A percentile compares a stretch with the other conserved stretches of the same genome.
Evolutionary conservation across 2,113 vertebrate genomes (phyloP).

Genomic region (Carollia perspicillata): DNA sequence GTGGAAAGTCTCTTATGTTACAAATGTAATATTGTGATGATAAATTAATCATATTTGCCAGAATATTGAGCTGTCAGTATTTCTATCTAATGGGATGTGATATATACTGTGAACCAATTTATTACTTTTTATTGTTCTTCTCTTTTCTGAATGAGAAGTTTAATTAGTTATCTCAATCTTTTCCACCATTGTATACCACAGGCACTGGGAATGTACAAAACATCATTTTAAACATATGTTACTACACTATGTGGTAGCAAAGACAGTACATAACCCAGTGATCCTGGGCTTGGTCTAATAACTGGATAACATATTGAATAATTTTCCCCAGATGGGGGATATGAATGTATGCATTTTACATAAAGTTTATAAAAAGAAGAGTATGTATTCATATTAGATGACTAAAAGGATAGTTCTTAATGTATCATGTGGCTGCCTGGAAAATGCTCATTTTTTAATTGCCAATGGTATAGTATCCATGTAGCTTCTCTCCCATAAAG

Average conservation of each 20-base stretch:
- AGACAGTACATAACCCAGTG: background rate
- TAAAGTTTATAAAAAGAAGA: background rate
- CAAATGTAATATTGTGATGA: background rate
- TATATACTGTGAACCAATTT: background rate
- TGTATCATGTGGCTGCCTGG: background rate
- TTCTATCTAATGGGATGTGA: background rate
- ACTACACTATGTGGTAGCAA: background rate
- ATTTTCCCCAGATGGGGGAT: background rate
- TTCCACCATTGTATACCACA: background rate
- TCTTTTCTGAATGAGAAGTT: conserved; percentile 3
- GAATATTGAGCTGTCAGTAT: background rate
- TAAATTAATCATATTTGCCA: background rate
- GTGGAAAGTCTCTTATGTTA: background rate
- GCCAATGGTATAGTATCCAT: background rate
- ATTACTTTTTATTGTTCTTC: background rate
- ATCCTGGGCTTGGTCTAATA: background rate
- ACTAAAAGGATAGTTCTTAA: background rate
- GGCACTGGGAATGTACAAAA: background rate
- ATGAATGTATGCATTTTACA: background rate
- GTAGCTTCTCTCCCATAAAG: background rate
- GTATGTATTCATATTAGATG: background rate
- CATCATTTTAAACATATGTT: background rate
- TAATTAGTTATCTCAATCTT: background rate
- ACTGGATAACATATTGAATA: background rate
- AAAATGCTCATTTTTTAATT: background rate